Evolutionary conservation across 2,113 vertebrate genomes (phyloP).

Genomic region (Leptocoma aspasia): DNA sequence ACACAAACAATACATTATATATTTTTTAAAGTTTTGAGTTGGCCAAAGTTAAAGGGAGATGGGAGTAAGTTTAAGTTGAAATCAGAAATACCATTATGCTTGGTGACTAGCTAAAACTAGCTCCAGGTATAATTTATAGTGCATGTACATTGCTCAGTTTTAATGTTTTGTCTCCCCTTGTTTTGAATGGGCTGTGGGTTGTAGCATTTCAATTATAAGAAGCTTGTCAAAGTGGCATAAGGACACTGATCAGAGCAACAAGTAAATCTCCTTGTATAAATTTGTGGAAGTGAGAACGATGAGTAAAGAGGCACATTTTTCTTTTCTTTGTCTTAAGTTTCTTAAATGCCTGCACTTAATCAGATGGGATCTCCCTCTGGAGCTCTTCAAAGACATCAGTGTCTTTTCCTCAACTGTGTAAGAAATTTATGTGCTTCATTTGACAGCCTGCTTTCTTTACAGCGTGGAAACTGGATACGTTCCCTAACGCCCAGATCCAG

Average conservation of each 20-base stretch:
- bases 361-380: conserved; percentile 14
- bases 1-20: not conserved
- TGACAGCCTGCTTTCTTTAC: not conserved
- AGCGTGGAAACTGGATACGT: not conserved
- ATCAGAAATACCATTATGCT: not conserved
- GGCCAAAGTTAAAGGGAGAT: not conserved
- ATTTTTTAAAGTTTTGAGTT: not conserved
- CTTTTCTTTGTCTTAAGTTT: not conserved
- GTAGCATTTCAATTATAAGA: not conserved
- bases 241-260: not conserved
- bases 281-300: not conserved
- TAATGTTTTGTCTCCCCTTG: not conserved
- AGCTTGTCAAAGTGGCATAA: not conserved
- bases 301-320: conserved; percentile 4
- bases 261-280: conserved; percentile 5
- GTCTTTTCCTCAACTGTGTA: not conserved
- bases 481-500: not conserved
- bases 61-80: not conserved
- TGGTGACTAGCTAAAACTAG: not conserved
- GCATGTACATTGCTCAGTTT: not conserved
- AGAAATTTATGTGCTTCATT: conserved; percentile 23
- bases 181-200: not conserved
- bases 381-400: conserved; percentile 3
- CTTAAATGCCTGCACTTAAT: conserved; percentile 12
- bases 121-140: not conserved